Evolutionary conservation across 2,113 vertebrate genomes (phyloP).

Genomic region (Macroglossus sobrinus): DNA sequence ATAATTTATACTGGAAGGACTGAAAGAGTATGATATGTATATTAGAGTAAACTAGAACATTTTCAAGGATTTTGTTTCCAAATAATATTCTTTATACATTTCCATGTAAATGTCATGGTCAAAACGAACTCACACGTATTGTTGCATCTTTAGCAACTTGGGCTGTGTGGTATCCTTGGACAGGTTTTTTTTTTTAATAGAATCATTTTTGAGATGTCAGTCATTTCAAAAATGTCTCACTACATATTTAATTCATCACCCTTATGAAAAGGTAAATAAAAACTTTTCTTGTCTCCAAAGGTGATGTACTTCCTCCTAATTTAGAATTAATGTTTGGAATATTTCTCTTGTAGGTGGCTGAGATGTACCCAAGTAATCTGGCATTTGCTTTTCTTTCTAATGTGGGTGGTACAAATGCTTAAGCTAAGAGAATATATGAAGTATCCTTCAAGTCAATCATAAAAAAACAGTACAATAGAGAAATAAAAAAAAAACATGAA

Average conservation of each 20-base stretch:
- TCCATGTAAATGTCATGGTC: background rate
- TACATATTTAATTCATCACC: background rate
- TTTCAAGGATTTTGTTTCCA: background rate
- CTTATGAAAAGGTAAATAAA: background rate
- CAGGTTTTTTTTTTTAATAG: background rate
- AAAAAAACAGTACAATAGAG: background rate
- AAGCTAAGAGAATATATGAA: background rate
- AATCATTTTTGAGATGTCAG: background rate
- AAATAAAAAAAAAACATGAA: background rate
- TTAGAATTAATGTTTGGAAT: background rate
- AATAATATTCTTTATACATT: background rate
- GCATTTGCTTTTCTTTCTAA: background rate
- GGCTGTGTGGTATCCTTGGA: background rate
- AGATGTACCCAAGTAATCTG: background rate
- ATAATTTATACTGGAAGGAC: background rate
- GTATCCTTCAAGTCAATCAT: background rate
- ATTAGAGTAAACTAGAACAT: background rate
- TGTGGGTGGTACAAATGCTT: background rate
- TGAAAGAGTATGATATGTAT: background rate
- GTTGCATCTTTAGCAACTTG: background rate
- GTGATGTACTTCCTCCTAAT: background rate
- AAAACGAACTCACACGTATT: background rate
- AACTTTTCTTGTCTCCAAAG: background rate
- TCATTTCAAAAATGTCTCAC: background rate
- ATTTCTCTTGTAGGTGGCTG: background rate